Evolutionary conservation across 1,140 invertebrate species (phyloP).

Genomic region (Orchestia grillus): DNA sequence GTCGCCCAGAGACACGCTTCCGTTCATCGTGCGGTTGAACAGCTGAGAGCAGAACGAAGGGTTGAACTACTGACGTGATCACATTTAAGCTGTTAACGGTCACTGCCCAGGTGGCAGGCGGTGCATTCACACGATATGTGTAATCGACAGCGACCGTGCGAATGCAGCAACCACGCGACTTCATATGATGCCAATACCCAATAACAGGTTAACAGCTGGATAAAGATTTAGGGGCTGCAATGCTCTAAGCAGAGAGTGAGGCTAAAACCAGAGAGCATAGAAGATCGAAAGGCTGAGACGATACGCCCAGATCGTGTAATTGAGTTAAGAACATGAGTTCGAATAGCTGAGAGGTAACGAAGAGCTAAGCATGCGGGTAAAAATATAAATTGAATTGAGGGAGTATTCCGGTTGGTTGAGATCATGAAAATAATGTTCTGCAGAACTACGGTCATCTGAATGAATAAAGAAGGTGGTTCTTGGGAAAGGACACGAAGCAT

Average conservation of each 20-base stretch:
- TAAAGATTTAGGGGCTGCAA: too few relatives aligned
- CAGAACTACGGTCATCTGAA: not conserved
- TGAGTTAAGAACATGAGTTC: not conserved
- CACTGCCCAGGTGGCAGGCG: too few relatives aligned
- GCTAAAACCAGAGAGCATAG: too few relatives aligned
- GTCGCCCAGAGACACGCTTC: conserved; percentile 48
- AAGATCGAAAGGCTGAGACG: too few relatives aligned
- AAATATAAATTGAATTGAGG: not conserved
- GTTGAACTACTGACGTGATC: not conserved
- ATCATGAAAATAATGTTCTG: not conserved
- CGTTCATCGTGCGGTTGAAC: conserved; percentile 37
- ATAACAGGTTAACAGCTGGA: not conserved
- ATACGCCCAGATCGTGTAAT: too few relatives aligned
- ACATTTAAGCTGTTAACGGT: too few relatives aligned
- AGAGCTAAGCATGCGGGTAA: not conserved
- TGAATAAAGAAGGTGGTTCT: not conserved
- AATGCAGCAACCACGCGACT: too few relatives aligned
- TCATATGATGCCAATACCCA: too few relatives aligned
- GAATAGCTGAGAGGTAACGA: not conserved
- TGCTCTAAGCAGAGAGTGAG: too few relatives aligned
- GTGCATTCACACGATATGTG: too few relatives aligned
- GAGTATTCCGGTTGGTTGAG: not conserved
- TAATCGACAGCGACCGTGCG: too few relatives aligned
- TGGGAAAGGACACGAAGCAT: not conserved
- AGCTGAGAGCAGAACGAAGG: not conserved